Conservation (phyloP, 2,888 invertebrate genomes). For the Ischnura elegans region DNA sequence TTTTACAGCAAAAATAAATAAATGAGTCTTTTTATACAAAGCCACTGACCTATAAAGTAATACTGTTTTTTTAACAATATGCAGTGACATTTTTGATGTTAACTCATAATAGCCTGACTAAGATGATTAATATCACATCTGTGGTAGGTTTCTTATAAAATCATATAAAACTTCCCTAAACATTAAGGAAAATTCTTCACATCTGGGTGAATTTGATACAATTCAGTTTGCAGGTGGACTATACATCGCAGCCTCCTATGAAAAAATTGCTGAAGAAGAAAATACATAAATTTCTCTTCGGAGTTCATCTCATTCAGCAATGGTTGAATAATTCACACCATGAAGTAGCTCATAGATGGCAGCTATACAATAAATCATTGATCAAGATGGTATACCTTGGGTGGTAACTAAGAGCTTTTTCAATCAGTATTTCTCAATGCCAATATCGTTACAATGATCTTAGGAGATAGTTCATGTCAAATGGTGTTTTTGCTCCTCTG, state of each 20-base stretch:
- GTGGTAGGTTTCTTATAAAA: background rate
- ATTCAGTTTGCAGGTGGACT: background rate
- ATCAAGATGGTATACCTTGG: background rate
- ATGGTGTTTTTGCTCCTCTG: constrained; percentile 79
- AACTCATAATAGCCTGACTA: background rate
- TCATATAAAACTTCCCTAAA: background rate
- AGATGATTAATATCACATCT: background rate
- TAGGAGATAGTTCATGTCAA: background rate
- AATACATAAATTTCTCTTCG: background rate
- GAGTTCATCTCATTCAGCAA: constrained; percentile 56
- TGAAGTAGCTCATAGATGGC: background rate
- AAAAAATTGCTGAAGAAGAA: constrained; percentile 34
- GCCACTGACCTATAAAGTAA: background rate
- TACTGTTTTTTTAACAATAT: background rate
- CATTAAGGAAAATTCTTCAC: background rate
- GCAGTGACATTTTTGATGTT: background rate
- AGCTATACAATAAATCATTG: background rate
- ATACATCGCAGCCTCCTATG: background rate
- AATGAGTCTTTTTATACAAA: background rate
- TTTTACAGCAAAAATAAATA: constrained; percentile 29
- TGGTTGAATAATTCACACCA: background rate
- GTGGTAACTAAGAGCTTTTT: background rate
- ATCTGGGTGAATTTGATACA: background rate
- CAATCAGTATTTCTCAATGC: background rate
- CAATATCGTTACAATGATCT: background rate